Evolutionary conservation across 2,113 vertebrate genomes (phyloP).

Genomic region (Cricetomys ansorgei): DNA sequence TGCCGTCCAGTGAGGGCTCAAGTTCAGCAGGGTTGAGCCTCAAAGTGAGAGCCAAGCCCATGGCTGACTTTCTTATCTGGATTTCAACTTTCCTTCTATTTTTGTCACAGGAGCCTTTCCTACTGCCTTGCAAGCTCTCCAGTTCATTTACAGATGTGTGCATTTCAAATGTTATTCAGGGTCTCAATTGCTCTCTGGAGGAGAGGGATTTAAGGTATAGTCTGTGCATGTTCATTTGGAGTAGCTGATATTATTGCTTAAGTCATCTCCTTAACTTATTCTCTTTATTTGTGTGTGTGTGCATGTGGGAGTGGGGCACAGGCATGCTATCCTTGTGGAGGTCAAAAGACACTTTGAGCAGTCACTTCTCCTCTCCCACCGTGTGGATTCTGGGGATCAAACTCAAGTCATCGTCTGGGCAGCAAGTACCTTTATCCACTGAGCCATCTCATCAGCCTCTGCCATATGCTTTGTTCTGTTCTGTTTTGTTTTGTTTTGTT

Average conservation of each 20-base stretch:
- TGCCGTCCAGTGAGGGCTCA: not conserved
- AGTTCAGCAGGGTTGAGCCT: not conserved
- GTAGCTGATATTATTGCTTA: not conserved
- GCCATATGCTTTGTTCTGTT: not conserved
- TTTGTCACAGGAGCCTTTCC: not conserved
- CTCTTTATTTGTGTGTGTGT: not conserved
- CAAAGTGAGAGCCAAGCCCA: conserved; percentile 1
- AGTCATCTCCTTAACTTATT: no score
- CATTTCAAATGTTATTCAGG: conserved; percentile 37
- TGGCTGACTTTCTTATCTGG: not conserved
- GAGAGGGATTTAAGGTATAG: conserved; percentile 42
- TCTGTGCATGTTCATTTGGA: not conserved
- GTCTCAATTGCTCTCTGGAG: not conserved
- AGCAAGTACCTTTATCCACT: not conserved
- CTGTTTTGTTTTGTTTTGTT: not conserved
- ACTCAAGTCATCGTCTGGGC: no score
- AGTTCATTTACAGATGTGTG: not conserved
- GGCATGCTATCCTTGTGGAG: no score
- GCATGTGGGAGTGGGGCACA: not conserved
- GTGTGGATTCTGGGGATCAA: not conserved
- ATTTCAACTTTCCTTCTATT: conserved; percentile 48
- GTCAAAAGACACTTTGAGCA: no score
- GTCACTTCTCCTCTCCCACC: no score
- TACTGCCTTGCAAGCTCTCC: not conserved
- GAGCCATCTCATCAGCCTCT: no score